Base-by-base conservation (phyloP, 2,797 vertebrate genomes). In the Silurus lanzhouensis region DNA sequence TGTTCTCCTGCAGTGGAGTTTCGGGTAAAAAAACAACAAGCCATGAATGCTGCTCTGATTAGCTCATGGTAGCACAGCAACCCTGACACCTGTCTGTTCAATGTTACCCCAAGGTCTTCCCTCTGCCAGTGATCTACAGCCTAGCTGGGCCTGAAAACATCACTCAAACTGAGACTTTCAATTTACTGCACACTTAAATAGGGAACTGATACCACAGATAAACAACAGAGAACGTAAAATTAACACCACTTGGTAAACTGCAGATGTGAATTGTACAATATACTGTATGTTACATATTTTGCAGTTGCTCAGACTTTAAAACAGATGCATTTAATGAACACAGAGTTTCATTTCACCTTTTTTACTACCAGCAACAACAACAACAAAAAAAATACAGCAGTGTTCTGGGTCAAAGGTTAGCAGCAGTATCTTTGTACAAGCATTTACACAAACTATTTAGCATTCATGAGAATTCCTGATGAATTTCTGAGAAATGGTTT, bases 91-190 rank as follows among this genome's bases (percentile, higher is more conserved):
- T 74, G 75, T 48, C 78, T 77, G 71, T 75, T 83, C 88, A 91
- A 88, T 90, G 89, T 91, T 91, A 90, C 72, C 84, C 78, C 88
- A 90, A 89, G 88, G 90, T 89, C 85, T 88, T 68, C 60, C 38
- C 58, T 61, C 57, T 66, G 67, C 5, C 80, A 79, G 57, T 87
- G 84, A 87, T 90, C 72, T 80, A 58, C 55, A 38, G 70, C 6
- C 72, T 68, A 77, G 64, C n/a, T 2, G 14, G 27, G 74, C 58
- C 20, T 58, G 17, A 66, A 60, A 83, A 57, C 52, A 38, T 82
- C 25, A 78, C 58, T 58, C 44, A 60, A 52, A 75, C 2, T n/a
- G 77, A 67, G 27, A 67, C 61, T 63, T 87, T 88, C 46, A 6
- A 80, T 83, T 76, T 76, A 67, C 83, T 44, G 5, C 38, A 78